Base-by-base conservation (phyloP, 1,140 invertebrate genomes). In the Brachionus asplanchnoidis region DNA sequence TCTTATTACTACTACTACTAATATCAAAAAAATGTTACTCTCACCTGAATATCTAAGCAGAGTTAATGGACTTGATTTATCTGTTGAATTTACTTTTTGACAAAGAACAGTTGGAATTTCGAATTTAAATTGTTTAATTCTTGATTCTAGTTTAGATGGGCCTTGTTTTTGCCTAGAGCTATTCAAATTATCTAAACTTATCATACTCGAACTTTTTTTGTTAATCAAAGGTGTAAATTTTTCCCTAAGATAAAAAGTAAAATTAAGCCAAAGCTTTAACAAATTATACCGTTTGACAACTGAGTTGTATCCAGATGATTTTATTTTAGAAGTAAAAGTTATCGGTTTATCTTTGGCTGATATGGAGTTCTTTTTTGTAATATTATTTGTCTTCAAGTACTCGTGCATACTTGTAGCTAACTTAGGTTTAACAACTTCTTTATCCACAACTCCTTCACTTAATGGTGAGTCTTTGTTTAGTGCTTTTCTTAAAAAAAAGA, bases 251-350 rank as follows among this genome's bases (percentile, higher is more conserved):
- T 44, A 14, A 6, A 12, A 20, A 44, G 65, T 65, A 36, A 53
- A 70, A 14, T 60, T 12, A 40, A 70, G 14, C 9, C 20, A 50
- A 20, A 84, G 12, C 14, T 42, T 68, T 82, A 44, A 36, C 32
- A 36, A 36, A 36, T 7, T 5, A 36, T 85, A 88, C 88, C 87
- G 87, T 56, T 87, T 87, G 36, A 86, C 40, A 26, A 53, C 78
- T 26, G 86, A 85, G 9, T 87, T 85, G 85, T 90, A 90, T 5
- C 89, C 89, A 44, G 89, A 90, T 28, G 89, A 90, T 73, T 88
- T 89, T 5, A 90, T 86, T 46, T 88, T 88, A 5, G 75, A 86
- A 70, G 87, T 87, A 75, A 89, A 89, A 23, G 88, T 88, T 17
- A 89, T 32, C 14, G 89, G 88, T 32, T 89, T 88, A 68, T 87